Percentiles rank a stretch among this genome's conserved stretches.
These are phyloP conservation scores for Phyllotis vaccarum DNA, from an alignment of 2,797 vertebrate genomes.

Conservation along the genomic window DNA sequence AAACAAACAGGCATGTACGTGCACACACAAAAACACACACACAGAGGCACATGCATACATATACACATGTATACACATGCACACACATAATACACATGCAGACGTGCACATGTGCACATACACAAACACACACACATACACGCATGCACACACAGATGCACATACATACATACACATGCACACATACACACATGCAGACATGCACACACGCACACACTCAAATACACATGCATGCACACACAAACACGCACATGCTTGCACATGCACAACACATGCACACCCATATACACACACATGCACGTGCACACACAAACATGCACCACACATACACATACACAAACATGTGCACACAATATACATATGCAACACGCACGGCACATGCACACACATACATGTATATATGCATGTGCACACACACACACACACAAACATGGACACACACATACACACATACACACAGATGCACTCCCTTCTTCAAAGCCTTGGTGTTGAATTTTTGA, in stretches of 20 bases:
- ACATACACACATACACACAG: background rate
- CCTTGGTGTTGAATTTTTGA: background rate
- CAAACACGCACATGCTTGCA: too few species aligned
- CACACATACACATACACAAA: background rate
- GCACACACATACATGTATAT: background rate
- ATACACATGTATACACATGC: background rate
- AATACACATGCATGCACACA: background rate
- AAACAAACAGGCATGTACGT: background rate
- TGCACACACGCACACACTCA: background rate
- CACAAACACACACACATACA: background rate
- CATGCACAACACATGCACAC: background rate
- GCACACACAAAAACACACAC: too few species aligned
- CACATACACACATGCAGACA: background rate
- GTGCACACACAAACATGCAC: too few species aligned
- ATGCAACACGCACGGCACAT: too few species aligned
- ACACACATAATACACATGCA: too few species aligned
- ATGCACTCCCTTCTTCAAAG: background rate
- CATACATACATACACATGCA: too few species aligned
- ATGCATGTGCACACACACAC: too few species aligned
- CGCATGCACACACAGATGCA: rapidly evolving
- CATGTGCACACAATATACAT: too few species aligned
- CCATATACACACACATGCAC: background rate
- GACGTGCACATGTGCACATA: too few species aligned
- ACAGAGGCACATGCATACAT: too few species aligned
- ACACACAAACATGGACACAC: too few species aligned